Percentiles rank a stretch among this genome's conserved stretches.
Evolutionary conservation across 2,888 invertebrate genomes (phyloP).

Genomic region (Cephus spinipes): DNA sequence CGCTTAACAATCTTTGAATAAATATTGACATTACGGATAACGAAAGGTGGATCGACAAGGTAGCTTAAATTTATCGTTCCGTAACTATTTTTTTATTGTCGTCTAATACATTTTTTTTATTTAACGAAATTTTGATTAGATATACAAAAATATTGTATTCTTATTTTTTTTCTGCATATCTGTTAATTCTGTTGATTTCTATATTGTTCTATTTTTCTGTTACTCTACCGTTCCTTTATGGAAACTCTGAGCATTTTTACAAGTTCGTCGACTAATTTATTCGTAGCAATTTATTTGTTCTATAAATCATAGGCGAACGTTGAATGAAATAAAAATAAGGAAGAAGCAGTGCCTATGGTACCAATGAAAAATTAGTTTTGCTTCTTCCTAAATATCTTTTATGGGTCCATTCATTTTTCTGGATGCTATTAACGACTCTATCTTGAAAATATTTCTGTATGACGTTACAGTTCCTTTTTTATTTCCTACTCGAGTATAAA

Average conservation of each 20-base stretch:
- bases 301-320: not conserved
- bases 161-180: not conserved
- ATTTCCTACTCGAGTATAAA: not conserved
- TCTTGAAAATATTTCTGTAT: not conserved
- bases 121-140: not conserved
- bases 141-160: not conserved
- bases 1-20: not conserved
- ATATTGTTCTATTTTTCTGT: not conserved
- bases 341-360: not conserved
- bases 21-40: not conserved
- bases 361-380: not conserved
- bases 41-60: not conserved
- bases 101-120: not conserved
- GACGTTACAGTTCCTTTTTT: not conserved
- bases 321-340: not conserved
- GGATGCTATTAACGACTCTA: not conserved
- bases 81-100: not conserved
- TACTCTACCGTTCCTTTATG: not conserved
- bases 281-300: not conserved
- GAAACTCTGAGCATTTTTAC: not conserved
- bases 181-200: not conserved
- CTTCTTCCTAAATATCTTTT: not conserved
- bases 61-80: not conserved
- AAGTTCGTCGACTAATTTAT: not conserved
- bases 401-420: not conserved